Conservation (phyloP, 2,113 vertebrate species). For the Podarcis muralis region DNA sequence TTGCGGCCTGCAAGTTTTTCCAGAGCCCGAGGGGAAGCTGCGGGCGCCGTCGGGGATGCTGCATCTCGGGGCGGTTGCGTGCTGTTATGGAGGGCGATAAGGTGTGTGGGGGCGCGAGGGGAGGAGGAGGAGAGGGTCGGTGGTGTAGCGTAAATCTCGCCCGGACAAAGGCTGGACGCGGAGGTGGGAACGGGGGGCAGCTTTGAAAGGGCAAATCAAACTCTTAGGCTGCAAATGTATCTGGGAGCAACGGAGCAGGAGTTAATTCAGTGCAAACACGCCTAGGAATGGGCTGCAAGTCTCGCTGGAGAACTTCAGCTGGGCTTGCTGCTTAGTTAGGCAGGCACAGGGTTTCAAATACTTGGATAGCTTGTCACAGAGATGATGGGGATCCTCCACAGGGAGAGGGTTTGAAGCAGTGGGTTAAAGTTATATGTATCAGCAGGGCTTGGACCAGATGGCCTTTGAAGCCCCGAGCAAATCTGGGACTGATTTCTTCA, state of each 20-base stretch:
- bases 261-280: not conserved
- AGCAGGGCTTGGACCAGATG: not conserved
- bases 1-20: not conserved
- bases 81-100: constrained; percentile 60
- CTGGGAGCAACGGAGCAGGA: not conserved
- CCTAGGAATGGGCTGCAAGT: not conserved
- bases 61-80: not conserved
- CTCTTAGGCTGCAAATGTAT: not conserved
- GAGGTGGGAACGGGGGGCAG: too few species aligned
- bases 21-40: not conserved
- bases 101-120: constrained; percentile 17
- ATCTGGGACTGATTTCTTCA: not conserved
- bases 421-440: not conserved
- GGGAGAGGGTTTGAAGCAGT: not conserved
- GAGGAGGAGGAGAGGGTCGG: accelerated
- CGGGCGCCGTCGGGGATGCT: not conserved
- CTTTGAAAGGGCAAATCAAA: not conserved
- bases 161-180: too few species aligned
- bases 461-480: not conserved
- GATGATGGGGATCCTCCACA: not conserved
- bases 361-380: not conserved
- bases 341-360: not conserved
- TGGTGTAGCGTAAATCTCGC: not conserved
- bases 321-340: not conserved
- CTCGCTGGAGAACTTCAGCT: not conserved